Evolutionary conservation across 2,113 vertebrate genomes (phyloP).

Genomic region (Anhinga rufa): DNA sequence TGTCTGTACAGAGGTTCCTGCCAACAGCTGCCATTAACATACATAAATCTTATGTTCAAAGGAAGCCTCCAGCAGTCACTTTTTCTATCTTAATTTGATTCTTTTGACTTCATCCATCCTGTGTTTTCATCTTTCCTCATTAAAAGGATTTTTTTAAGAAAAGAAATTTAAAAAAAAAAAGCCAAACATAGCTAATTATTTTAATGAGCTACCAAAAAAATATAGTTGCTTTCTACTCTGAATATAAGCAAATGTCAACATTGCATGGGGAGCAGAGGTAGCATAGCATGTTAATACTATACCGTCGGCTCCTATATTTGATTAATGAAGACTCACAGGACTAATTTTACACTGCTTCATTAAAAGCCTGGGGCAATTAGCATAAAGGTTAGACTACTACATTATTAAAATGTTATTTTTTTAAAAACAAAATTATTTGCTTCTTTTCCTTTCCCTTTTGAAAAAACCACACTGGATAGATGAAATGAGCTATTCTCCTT

Average conservation of each 20-base stretch:
- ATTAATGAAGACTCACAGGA: constrained; percentile 66
- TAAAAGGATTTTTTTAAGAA: constrained; percentile 36
- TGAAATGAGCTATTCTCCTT: background rate
- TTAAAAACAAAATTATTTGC: background rate
- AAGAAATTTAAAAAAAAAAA: background rate
- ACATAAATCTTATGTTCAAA: constrained; percentile 39
- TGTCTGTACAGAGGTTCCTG: constrained; percentile 24
- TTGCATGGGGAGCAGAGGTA: constrained; percentile 23
- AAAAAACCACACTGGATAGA: background rate
- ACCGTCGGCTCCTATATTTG: constrained; percentile 40
- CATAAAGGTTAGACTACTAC: constrained; percentile 51
- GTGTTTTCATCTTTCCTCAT: constrained; percentile 56
- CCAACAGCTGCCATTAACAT: constrained; percentile 32
- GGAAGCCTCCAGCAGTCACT: constrained; percentile 41
- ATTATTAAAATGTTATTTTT: constrained; percentile 6
- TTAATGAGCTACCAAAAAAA: constrained; percentile 52
- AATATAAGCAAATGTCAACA: constrained; percentile 56
- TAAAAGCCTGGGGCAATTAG: constrained; percentile 59
- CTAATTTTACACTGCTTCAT: constrained; percentile 56
- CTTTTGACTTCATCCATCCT: constrained; percentile 43
- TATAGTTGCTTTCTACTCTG: background rate
- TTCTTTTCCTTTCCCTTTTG: background rate
- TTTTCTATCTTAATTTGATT: constrained; percentile 55
- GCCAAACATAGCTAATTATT: constrained; percentile 55
- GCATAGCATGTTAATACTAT: background rate